Percentiles rank a stretch among this genome's conserved stretches.
Evolutionary conservation across 2,113 vertebrate species (phyloP).

Genomic region (Fregata magnificens): DNA sequence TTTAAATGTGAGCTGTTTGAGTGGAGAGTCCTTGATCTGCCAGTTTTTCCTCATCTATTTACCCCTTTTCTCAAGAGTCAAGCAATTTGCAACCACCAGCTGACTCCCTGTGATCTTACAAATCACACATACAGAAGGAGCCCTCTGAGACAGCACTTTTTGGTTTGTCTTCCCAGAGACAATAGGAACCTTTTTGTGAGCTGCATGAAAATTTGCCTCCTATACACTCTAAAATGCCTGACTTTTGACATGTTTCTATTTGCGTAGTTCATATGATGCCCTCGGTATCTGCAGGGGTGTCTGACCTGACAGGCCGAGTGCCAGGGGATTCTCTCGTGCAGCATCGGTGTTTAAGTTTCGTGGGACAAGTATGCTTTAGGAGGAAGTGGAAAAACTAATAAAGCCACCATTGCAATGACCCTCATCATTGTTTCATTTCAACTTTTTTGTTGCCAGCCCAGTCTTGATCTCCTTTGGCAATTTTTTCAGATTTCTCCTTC

Average conservation of each 20-base stretch:
- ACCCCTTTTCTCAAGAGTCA: neutral
- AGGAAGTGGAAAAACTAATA: neutral
- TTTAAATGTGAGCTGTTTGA: neutral
- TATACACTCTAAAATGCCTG: neutral
- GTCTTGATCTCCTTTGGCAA: neutral
- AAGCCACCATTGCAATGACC: neutral
- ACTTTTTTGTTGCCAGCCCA: neutral
- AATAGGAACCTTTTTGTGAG: neutral
- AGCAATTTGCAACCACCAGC: neutral
- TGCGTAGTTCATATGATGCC: neutral
- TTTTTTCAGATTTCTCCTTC: neutral
- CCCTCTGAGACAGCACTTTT: neutral
- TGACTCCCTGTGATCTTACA: neutral
- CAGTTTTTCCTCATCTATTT: neutral
- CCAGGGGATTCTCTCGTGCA: neutral
- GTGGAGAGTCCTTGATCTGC: neutral
- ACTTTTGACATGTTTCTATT: neutral
- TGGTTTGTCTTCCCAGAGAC: neutral
- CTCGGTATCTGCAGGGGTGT: neutral
- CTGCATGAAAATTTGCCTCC: neutral
- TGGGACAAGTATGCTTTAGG: neutral
- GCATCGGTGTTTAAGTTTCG: accelerated
- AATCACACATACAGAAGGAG: neutral
- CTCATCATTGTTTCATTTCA: neutral
- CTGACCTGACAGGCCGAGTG: neutral